A percentile compares a stretch with the other conserved stretches of the same genome.
phyloP scores from a whole-genome alignment of 2,888 invertebrate genomes.

The Gasteruption jaculator region DNA sequence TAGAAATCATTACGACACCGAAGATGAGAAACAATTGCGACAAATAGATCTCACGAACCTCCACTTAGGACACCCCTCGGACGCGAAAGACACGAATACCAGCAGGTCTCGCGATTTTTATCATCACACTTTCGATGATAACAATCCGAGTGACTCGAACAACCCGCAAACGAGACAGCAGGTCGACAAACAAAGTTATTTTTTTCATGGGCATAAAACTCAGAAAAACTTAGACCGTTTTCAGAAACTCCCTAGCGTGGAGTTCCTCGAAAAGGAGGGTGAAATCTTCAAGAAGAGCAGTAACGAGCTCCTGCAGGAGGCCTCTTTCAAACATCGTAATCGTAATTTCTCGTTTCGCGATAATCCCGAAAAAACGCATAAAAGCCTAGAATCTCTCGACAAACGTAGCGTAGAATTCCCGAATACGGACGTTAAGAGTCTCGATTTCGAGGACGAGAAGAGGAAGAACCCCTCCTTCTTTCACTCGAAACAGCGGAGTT shows the following conservation, averaged over 20 bases:
- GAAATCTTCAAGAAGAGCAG: conserved; percentile 39
- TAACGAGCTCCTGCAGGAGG: conserved; percentile 29
- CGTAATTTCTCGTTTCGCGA: conserved; percentile 34
- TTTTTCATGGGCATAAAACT: conserved; percentile 47
- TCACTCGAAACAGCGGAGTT: conserved; percentile 34
- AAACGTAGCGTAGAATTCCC: conserved; percentile 26
- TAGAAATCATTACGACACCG: no score
- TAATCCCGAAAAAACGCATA: conserved; percentile 30
- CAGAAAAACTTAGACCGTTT: conserved; percentile 40
- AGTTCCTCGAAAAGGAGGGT: conserved; percentile 38
- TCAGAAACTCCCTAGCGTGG: conserved; percentile 32
- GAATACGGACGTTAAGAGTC: conserved; percentile 32
- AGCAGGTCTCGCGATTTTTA: conserved; percentile 21
- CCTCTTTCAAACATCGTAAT: conserved; percentile 19
- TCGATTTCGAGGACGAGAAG: conserved; percentile 34
- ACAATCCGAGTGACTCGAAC: conserved; percentile 21
- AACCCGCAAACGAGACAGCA: conserved; percentile 29
- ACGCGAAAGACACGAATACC: conserved; percentile 14
- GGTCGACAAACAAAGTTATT: conserved; percentile 42
- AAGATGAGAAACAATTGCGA: no score
- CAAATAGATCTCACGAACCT: not conserved
- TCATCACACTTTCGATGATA: conserved; percentile 18
- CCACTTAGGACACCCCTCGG: conserved; percentile 1
- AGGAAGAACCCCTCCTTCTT: conserved; percentile 22
- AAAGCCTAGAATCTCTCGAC: conserved; percentile 40